Conservation (phyloP, 2,113 vertebrate genomes). For the Chlorodrepanis virens region DNA sequence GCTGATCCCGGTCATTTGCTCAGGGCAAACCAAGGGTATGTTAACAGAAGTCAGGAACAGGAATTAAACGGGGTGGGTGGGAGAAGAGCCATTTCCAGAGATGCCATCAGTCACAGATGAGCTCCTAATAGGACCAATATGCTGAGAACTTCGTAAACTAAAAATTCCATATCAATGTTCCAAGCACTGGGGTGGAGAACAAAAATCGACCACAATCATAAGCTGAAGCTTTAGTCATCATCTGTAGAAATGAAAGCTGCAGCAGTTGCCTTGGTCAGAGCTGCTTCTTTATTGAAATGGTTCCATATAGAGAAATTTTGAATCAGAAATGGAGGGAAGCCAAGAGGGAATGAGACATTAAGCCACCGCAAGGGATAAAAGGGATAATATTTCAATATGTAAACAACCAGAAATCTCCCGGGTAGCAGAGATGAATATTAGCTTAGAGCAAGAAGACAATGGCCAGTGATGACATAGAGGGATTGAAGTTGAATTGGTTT, state of each 20-base stretch:
- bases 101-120: not conserved
- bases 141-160: not conserved
- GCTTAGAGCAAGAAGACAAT: not conserved
- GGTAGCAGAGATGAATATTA: not conserved
- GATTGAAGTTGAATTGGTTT: not conserved
- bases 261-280: not conserved
- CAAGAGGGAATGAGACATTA: constrained; percentile 29
- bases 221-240: not conserved
- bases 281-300: not conserved
- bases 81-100: not conserved
- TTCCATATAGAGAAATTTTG: not conserved
- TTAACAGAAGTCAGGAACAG: not conserved
- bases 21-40: not conserved
- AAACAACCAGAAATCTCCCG: not conserved
- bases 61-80: not conserved
- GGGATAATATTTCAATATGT: not conserved
- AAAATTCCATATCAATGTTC: not conserved
- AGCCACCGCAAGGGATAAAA: constrained; percentile 10
- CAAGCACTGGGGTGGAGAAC: not conserved
- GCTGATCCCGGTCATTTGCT: not conserved
- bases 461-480: not conserved
- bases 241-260: not conserved
- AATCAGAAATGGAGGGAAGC: not conserved
- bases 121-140: not conserved
- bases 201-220: not conserved